phyloP scores from a whole-genome alignment of 2,113 vertebrate genomes.

The Sclerurus mexicanus region DNA sequence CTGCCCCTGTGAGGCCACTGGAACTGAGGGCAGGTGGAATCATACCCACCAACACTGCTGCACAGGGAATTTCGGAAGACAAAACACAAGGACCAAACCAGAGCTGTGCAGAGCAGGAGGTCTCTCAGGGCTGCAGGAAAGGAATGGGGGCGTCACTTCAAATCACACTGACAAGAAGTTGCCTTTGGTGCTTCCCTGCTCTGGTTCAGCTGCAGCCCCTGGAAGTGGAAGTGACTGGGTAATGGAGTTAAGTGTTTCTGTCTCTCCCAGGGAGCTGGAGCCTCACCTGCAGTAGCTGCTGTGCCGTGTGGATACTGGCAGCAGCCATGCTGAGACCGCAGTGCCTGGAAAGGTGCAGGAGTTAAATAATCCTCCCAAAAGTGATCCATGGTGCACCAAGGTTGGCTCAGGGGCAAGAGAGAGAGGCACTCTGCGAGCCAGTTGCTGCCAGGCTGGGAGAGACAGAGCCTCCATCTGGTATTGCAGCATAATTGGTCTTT shows the following conservation, averaged over 20 bases:
- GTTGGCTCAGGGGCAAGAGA: background rate
- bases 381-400: background rate
- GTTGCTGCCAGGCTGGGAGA: background rate
- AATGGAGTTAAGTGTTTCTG: background rate
- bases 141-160: background rate
- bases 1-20: background rate
- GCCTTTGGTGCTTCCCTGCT: background rate
- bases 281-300: background rate
- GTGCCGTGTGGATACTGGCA: background rate
- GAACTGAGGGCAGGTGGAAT: background rate
- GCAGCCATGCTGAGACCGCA: fast-evolving
- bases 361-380: background rate
- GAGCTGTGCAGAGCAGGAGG: background rate
- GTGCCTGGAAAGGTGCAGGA: background rate
- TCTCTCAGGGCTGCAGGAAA: background rate
- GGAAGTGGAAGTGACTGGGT: background rate
- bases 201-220: background rate
- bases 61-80: background rate
- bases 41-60: background rate
- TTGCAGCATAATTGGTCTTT: fast-evolving
- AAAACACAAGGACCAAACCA: background rate
- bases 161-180: background rate
- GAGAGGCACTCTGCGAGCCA: background rate
- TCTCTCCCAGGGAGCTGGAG: background rate
- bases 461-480: background rate